Conservation (phyloP, 1,140 invertebrate genomes). For the Vanessa atalanta region DNA sequence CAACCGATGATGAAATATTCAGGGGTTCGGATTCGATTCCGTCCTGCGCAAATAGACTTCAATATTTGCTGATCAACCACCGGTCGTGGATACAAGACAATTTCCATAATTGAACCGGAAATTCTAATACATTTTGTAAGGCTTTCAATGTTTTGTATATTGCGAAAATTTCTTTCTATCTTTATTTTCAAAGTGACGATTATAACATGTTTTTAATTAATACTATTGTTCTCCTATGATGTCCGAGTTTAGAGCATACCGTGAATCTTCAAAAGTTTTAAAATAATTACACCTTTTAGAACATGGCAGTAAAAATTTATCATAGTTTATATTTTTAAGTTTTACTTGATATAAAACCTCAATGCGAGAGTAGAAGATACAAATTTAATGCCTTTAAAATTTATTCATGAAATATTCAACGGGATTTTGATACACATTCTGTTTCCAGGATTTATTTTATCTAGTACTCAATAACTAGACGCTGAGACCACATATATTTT, state of each 20-base stretch:
- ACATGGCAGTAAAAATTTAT: too few species aligned
- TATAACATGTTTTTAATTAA: too few species aligned
- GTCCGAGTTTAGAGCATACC: too few species aligned
- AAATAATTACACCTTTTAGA: too few species aligned
- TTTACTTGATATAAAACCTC: not conserved
- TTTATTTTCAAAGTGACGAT: too few species aligned
- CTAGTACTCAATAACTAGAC: not conserved
- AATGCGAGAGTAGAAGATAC: too few species aligned
- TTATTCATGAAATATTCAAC: constrained; percentile 16
- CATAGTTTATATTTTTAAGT: not conserved
- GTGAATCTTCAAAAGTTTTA: too few species aligned
- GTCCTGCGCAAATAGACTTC: constrained; percentile 9
- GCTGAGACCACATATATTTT: too few species aligned
- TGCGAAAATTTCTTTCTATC: too few species aligned
- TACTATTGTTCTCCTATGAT: too few species aligned
- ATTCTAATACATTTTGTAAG: not conserved
- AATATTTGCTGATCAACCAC: not conserved
- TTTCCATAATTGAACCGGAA: not conserved
- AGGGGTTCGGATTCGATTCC: constrained; percentile 5
- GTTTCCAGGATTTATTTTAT: not conserved
- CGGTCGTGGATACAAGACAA: not conserved
- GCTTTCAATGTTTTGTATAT: too few species aligned
- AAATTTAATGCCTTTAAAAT: constrained; percentile 6
- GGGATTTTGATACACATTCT: constrained; percentile 13
- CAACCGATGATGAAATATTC: constrained; percentile 18